Conservation (phyloP, 2,797 vertebrate species). For the Spheniscus humboldti region DNA sequence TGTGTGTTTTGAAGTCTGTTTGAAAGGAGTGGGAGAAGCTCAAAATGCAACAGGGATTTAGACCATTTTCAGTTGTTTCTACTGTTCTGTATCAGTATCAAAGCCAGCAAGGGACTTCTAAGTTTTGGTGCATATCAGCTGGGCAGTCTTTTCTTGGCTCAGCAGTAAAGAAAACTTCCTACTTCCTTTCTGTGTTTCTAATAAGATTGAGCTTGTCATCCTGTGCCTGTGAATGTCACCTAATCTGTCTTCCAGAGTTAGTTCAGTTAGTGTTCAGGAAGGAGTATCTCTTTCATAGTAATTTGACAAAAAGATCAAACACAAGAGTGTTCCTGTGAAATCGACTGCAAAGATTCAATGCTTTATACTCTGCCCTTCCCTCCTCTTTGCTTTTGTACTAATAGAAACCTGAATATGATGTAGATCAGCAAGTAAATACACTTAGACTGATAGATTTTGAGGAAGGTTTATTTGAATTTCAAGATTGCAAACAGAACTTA, state of each 20-base stretch:
- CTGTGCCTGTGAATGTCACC: background rate
- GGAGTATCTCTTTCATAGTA: background rate
- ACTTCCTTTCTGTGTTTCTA: background rate
- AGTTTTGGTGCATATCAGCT: background rate
- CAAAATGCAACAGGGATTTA: background rate
- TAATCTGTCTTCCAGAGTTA: background rate
- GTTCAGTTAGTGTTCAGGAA: background rate
- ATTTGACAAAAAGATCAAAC: background rate
- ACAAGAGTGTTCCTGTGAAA: background rate
- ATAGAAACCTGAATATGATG: background rate
- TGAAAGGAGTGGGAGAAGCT: background rate
- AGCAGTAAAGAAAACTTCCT: conserved; percentile 22
- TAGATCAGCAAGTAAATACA: background rate
- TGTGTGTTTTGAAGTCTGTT: background rate
- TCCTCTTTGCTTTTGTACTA: background rate
- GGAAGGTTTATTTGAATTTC: background rate
- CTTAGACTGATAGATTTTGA: background rate
- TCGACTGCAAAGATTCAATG: background rate
- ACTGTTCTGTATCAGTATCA: background rate
- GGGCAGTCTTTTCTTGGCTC: background rate
- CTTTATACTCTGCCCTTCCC: background rate
- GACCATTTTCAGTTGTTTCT: background rate
- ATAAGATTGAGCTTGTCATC: background rate
- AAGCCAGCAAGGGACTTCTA: background rate
- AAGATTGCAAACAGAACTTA: background rate